Evolutionary conservation across 2,113 vertebrate species (phyloP), one percentile per base, ranked within the genome.

Genomic region (Hiodon alosoides): DNA sequence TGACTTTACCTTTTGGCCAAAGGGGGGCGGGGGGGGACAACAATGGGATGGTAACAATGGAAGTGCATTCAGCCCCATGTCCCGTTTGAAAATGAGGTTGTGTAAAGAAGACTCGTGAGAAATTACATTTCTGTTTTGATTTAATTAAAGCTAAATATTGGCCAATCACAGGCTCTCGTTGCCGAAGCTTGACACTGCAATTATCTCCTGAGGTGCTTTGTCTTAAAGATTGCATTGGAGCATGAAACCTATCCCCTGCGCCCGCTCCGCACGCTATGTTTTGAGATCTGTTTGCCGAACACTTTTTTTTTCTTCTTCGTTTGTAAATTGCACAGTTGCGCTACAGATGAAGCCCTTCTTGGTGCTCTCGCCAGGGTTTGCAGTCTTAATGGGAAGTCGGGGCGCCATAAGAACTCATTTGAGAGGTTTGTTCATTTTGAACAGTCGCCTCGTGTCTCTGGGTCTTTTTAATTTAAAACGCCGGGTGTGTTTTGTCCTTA

Each of bases 101-200:
- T 78, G 80, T 85, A 82, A 83, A 80, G 82, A 85, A 88, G 84
- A 86, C 88, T 88, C 86, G 77, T 83, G 89, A 91, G 90, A 90
- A 91, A 91, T 90, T 89, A 88, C 87, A 87, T 90, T 92, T 86
- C 84, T 89, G 84, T 86, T 90, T 90, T 91, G 90, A 92, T 91
- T 92, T 91, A 91, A 91, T 92, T 91, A 91, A 90, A 90, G 86
- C 87, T 90, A 90, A 90, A 90, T 90, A 89, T 90, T 91, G 89
- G 89, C 86, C 89, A 90, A 86, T 90, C 80, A 81, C 81, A 74
- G 81, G 83, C 86, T 86, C 83, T 85, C 69, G 83, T 82, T 79
- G 83, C 79, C 85, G 87, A 84, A 83, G 85, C 89, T 86, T 91
- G 91, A 90, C 89, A 90, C 89, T 87, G 88, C 90, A 90, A 92